phyloP scores from a whole-genome alignment of 2,113 vertebrate species.

The Trachemys scripta region DNA sequence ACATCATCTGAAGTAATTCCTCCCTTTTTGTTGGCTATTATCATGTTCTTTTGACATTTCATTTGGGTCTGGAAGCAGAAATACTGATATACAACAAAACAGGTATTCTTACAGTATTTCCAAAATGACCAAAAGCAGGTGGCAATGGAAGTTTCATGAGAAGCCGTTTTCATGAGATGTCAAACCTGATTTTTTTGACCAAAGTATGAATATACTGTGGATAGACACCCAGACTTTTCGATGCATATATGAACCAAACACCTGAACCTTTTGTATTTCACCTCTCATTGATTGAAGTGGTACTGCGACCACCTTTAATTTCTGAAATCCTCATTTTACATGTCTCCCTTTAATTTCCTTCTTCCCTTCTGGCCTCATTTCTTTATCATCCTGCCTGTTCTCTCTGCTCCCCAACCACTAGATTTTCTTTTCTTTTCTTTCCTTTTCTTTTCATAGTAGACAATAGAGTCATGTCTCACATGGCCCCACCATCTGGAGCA shows the following conservation, averaged over 20 bases:
- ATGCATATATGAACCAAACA: neutral
- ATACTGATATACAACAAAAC: neutral
- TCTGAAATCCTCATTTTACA: constrained; percentile 36
- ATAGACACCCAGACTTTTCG: neutral
- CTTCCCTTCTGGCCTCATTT: neutral
- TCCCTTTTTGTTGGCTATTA: neutral
- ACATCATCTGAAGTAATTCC: neutral
- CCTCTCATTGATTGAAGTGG: neutral
- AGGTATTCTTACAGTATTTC: neutral
- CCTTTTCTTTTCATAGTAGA: constrained; percentile 30
- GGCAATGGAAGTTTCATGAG: neutral
- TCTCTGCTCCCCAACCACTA: neutral
- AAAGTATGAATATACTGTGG: neutral
- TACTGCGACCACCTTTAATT: neutral
- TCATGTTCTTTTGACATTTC: neutral
- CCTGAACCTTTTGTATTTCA: constrained; percentile 21
- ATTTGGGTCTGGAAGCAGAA: neutral
- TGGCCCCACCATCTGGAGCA: constrained; percentile 60
- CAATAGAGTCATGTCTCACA: constrained; percentile 48
- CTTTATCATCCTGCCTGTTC: constrained; percentile 35
- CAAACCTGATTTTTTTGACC: neutral
- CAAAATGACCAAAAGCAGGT: neutral
- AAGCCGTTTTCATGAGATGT: neutral
- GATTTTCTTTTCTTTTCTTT: constrained; percentile 34
- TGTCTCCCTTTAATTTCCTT: constrained; percentile 31